phyloP scores from a whole-genome alignment of 1,140 invertebrate species.

The Helicoverpa zea region DNA sequence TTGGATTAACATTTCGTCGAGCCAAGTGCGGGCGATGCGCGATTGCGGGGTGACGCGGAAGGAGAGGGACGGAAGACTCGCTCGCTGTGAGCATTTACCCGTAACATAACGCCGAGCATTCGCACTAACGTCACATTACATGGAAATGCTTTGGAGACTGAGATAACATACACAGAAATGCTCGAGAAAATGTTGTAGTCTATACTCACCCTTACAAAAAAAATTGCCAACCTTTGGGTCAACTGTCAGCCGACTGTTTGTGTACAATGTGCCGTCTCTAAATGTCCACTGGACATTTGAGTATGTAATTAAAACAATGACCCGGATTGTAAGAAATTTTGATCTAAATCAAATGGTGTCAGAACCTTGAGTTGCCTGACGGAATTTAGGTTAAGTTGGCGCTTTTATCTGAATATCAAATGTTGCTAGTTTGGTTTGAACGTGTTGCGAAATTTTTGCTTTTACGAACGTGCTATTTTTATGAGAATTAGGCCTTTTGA shows the following conservation, averaged over 20 bases:
- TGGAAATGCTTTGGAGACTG: too few relatives aligned
- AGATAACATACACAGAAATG: too few relatives aligned
- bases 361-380: slow-evolving; percentile 9
- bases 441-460: not conserved
- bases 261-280: not conserved
- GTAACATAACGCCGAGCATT: too few relatives aligned
- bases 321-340: not conserved
- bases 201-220: too few relatives aligned
- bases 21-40: too few relatives aligned
- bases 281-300: not conserved
- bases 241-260: not conserved
- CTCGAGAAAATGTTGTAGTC: too few relatives aligned
- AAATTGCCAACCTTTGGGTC: too few relatives aligned
- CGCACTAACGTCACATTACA: too few relatives aligned
- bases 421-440: not conserved
- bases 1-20: too few relatives aligned
- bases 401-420: slow-evolving; percentile 24
- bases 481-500: not conserved
- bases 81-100: too few relatives aligned
- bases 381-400: slow-evolving; percentile 42
- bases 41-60: too few relatives aligned
- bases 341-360: slow-evolving; percentile 32
- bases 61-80: too few relatives aligned
- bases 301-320: slow-evolving; percentile 9
- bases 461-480: not conserved